Evolutionary conservation across 2,113 vertebrate species (phyloP), one percentile per base, ranked within the genome.

Genomic region (Semicossyphus pulcher): DNA sequence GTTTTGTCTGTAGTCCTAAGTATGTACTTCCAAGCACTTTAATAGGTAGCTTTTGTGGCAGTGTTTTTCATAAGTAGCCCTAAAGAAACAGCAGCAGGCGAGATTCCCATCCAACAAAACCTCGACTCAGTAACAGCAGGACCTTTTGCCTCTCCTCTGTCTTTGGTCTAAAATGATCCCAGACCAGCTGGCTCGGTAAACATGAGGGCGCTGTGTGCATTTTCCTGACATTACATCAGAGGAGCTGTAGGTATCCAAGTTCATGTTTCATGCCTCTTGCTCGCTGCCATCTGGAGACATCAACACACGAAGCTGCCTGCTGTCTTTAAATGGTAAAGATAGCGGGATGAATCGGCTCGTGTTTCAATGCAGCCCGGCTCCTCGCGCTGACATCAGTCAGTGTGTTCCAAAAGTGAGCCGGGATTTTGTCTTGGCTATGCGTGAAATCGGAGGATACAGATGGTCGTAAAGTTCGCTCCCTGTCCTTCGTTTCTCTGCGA

Each of bases 201-300:
- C 69, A 47, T 9, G 16, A 66, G 48, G 28, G 20, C 18, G 47
- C 59, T 37, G 37, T 31, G 58, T 58, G 72, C 65, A 63, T 83
- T 80, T 78, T 54, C 32, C 66, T 72, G 37, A 26, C 48, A 18
- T 81, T 67, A 83, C 83, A 25, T 88, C 76, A 85, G 47, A 52
- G 20, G 45, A 57, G 25, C 34, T 36, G 20, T 18, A 10, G 31
- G 62, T 48, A 14, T 52, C 70, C 7, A 23, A 56, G 66, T 32
- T 69, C 52, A n/a, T 26, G 52, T 69, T 56, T 63, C 68, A 36
- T 10, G 29, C 59, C 41, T 16, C 67, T 52, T 12, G 11, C 36
- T 15, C 10, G n/a, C 51, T 54, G 66, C 75, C 75, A 72, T 68
- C 31, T 66, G 63, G 23, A 73, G 26, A 28, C 41, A 28, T 73